Evolutionary conservation across 2,888 invertebrate species (phyloP).

Genomic region (Rhogogaster chlorosoma): DNA sequence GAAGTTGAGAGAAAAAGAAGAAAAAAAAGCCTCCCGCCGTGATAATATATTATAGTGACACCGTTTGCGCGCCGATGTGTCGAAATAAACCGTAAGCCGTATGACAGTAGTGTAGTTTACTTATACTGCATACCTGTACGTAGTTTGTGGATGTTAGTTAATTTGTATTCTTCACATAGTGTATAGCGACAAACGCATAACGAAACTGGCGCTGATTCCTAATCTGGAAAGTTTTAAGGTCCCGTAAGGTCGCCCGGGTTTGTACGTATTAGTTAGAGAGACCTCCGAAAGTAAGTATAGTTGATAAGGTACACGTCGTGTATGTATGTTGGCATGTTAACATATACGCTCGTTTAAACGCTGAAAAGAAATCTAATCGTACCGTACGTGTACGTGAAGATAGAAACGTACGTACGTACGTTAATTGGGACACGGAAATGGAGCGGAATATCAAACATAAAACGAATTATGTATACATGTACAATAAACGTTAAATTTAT

Average conservation of each 20-base stretch:
- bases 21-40: background rate
- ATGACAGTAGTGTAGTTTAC: background rate
- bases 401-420: no score
- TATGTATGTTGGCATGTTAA: background rate
- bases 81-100: slow-evolving; percentile 25
- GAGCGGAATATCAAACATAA: background rate
- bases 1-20: background rate
- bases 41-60: slow-evolving; percentile 12
- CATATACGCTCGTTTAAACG: background rate
- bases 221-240: slow-evolving; percentile 6
- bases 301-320: background rate
- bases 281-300: background rate
- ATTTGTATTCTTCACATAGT: background rate
- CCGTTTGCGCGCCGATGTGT: slow-evolving; percentile 38
- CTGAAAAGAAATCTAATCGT: background rate
- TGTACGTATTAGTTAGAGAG: background rate
- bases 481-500: background rate
- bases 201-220: slow-evolving; percentile 4
- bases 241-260: background rate
- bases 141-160: background rate
- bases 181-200: background rate
- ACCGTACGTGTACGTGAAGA: no score
- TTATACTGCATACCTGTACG: background rate
- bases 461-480: background rate
- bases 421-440: background rate